phyloP scores from a whole-genome alignment of 2,888 invertebrate species.

The Perithous albicinctus region DNA sequence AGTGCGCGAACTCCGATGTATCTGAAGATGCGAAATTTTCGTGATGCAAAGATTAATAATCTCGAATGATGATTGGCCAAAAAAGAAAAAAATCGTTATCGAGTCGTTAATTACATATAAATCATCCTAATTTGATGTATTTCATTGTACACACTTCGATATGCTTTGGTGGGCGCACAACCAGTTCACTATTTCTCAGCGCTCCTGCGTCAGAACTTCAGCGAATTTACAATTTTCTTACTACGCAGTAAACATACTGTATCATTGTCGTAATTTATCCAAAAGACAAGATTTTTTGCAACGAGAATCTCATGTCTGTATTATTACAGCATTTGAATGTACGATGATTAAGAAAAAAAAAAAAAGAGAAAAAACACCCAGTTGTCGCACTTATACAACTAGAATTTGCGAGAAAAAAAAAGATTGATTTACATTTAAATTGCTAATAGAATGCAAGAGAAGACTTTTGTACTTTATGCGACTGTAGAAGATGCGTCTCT shows the following conservation, averaged over 20 bases:
- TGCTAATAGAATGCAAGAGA: not conserved
- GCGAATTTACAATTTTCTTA: slow-evolving; percentile 32
- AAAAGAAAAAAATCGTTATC: slow-evolving; percentile 3
- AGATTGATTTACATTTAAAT: not conserved
- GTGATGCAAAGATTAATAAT: not conserved
- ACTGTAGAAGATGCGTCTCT: slow-evolving; percentile 41
- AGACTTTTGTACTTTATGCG: slow-evolving; percentile 46
- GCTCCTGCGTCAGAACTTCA: not conserved
- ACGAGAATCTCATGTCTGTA: not conserved
- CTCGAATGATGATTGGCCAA: not conserved
- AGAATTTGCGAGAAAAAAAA: not conserved
- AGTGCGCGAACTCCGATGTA: not conserved
- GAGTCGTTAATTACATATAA: not conserved
- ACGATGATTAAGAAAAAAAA: too few relatives aligned
- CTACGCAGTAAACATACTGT: slow-evolving; percentile 54
- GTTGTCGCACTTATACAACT: not conserved
- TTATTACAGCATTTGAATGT: not conserved
- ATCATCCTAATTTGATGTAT: slow-evolving; percentile 3
- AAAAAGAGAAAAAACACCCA: too few relatives aligned
- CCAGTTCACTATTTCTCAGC: slow-evolving; percentile 15
- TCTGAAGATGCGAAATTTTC: slow-evolving; percentile 29
- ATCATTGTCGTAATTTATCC: slow-evolving; percentile 20
- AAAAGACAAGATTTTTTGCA: not conserved
- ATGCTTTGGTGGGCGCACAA: not conserved
- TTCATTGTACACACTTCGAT: slow-evolving; percentile 4